These are phyloP conservation scores for Columba guinea DNA, from an alignment of 2,797 vertebrate species.

Conservation along the genomic window DNA sequence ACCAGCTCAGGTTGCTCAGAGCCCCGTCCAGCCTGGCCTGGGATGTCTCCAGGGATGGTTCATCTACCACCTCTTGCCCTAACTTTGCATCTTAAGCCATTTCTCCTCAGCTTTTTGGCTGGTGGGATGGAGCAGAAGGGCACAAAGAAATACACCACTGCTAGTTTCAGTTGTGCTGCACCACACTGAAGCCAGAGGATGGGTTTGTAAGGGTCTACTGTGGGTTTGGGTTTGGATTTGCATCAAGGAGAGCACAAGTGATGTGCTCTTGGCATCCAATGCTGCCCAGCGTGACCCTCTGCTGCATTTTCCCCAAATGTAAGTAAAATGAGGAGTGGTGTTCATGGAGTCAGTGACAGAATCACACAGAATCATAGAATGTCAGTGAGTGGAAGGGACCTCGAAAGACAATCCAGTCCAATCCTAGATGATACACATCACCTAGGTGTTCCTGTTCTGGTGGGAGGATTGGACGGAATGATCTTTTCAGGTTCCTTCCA, in stretches of 20 bases:
- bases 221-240: background rate
- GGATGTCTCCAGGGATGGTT: too few relatives aligned
- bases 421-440: too few relatives aligned
- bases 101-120: accelerated
- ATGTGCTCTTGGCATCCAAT: accelerated
- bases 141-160: accelerated
- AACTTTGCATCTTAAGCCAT: accelerated
- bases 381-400: too few relatives aligned
- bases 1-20: too few relatives aligned
- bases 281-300: background rate
- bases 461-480: too few relatives aligned
- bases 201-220: background rate
- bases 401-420: too few relatives aligned
- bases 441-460: too few relatives aligned
- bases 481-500: too few relatives aligned
- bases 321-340: background rate
- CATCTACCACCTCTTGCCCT: background rate
- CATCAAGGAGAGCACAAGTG: too few relatives aligned
- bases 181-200: background rate
- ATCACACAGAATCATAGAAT: too few relatives aligned
- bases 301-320: background rate
- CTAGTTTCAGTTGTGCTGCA: too few relatives aligned
- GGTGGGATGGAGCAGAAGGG: background rate
- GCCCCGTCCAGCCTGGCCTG: too few relatives aligned
- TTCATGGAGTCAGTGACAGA: background rate